Conservation (phyloP, 2,888 invertebrate species). For the Chaetoderma sp. region DNA sequence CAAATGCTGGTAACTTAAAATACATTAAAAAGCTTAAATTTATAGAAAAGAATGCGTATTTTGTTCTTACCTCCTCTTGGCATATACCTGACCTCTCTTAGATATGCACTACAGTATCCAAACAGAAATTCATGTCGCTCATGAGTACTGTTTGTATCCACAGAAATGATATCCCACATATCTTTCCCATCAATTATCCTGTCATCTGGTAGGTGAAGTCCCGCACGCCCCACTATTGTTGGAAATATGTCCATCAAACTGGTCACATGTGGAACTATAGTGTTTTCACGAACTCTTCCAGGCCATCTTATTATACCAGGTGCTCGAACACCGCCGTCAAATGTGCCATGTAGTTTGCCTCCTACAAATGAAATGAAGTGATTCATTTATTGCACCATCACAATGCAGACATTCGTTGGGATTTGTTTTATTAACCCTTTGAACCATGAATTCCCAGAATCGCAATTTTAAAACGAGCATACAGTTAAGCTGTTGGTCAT, state of each 20-base stretch:
- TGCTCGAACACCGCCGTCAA: constrained; percentile 69
- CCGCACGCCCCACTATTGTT: constrained; percentile 55
- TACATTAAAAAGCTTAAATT: no score
- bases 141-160: no score
- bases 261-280: constrained; percentile 53
- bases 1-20: no score
- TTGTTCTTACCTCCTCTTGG: no score
- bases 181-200: constrained; percentile 62
- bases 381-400: no score
- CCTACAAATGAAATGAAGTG: constrained; percentile 45
- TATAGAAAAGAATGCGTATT: no score
- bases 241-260: constrained; percentile 68
- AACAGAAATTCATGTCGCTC: constrained; percentile 64
- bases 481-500: no score
- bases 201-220: constrained; percentile 45
- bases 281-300: constrained; percentile 46
- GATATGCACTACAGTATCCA: constrained; percentile 65
- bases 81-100: constrained; percentile 57
- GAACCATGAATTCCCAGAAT: no score
- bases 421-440: no score
- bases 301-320: constrained; percentile 65
- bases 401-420: no score
- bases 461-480: no score
- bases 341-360: constrained; percentile 63
- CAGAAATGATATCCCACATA: constrained; percentile 58